phyloP scores from a whole-genome alignment of 2,113 vertebrate genomes.

The Sturnus vulgaris region DNA sequence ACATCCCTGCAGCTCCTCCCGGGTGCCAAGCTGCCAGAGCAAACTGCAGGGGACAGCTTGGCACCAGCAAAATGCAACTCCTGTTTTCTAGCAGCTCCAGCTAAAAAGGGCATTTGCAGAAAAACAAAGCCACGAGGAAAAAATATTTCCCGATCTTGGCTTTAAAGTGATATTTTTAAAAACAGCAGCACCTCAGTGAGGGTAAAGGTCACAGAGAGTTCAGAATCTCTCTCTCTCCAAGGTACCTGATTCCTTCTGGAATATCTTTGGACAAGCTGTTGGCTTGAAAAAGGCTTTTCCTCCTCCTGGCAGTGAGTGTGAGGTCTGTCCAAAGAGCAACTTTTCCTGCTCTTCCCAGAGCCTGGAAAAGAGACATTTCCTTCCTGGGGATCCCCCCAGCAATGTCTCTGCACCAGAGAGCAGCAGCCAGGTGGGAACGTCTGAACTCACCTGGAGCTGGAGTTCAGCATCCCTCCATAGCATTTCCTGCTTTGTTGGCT shows the following conservation, averaged over 20 bases:
- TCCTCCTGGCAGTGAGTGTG: accelerated
- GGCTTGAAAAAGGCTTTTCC: background rate
- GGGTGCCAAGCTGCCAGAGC: background rate
- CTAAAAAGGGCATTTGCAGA: background rate
- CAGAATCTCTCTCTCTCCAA: background rate
- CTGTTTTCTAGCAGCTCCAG: background rate
- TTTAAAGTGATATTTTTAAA: background rate
- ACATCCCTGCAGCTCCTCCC: background rate
- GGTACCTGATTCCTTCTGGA: background rate
- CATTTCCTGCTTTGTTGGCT: background rate
- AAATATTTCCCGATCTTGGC: background rate
- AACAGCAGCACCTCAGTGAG: accelerated
- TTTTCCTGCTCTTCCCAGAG: background rate
- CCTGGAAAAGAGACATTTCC: background rate
- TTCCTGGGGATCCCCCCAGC: background rate
- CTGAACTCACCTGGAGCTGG: background rate
- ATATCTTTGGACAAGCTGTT: background rate
- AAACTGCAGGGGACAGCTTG: background rate
- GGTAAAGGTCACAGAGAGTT: background rate
- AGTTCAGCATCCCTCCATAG: background rate
- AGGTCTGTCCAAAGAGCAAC: background rate
- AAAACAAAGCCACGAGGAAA: background rate
- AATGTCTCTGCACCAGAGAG: background rate
- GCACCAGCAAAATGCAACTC: background rate
- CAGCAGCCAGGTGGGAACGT: background rate